Evolutionary conservation across 2,888 invertebrate genomes (phyloP).

Genomic region (Stenodema calcarata): DNA sequence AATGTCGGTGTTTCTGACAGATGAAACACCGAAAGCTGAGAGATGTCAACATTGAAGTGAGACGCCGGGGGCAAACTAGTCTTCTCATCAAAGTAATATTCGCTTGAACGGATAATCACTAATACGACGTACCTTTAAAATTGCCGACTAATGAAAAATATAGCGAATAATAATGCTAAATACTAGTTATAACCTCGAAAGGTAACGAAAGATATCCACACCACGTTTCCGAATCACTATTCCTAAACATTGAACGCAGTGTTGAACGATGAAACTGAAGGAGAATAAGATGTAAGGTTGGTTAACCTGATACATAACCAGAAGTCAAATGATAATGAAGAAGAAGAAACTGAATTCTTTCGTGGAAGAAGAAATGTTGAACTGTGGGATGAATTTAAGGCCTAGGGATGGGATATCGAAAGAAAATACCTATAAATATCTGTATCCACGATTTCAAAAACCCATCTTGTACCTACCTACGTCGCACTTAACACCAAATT

Average conservation of each 20-base stretch:
- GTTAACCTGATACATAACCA: too few relatives aligned
- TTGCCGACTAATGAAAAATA: neutral
- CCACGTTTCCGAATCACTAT: neutral
- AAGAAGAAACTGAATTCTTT: too few relatives aligned
- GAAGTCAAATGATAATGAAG: too few relatives aligned
- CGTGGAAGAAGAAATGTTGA: too few relatives aligned
- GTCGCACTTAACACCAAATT: too few relatives aligned
- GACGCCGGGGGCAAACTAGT: neutral
- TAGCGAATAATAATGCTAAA: neutral
- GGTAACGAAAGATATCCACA: neutral
- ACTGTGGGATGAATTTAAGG: too few relatives aligned
- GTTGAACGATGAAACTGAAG: too few relatives aligned
- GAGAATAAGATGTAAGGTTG: neutral
- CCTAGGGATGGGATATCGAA: too few relatives aligned
- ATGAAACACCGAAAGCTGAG: neutral
- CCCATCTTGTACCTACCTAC: too few relatives aligned
- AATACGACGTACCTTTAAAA: neutral
- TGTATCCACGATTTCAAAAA: too few relatives aligned
- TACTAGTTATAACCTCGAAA: neutral
- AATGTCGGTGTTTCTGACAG: neutral
- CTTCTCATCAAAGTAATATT: neutral
- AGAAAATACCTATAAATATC: too few relatives aligned
- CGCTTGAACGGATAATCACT: neutral
- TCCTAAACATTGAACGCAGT: too few relatives aligned
- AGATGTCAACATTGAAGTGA: neutral